Conservation (phyloP, 2,113 vertebrate species). For the Oplegnathus fasciatus region DNA sequence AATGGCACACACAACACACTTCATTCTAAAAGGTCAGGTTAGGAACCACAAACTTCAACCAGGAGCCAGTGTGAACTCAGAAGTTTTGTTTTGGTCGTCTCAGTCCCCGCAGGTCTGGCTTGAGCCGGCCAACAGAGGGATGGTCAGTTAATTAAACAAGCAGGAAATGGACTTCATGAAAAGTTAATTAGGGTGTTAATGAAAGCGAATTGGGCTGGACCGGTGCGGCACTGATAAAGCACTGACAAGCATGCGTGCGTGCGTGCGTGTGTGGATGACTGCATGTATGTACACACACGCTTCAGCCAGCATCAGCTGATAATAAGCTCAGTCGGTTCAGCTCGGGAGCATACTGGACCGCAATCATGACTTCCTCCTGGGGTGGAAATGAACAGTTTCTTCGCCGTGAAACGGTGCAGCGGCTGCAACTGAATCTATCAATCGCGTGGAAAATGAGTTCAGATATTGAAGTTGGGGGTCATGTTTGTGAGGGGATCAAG, state of each 20-base stretch:
- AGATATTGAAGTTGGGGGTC: conserved; percentile 35
- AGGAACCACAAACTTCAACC: not conserved
- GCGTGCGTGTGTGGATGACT: not conserved
- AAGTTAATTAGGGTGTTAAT: conserved; percentile 82
- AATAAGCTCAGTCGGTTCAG: conserved; percentile 35
- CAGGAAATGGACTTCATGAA: conserved; percentile 76
- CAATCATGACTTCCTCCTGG: conserved; percentile 15
- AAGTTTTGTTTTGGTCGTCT: conserved; percentile 47
- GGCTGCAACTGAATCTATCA: conserved; percentile 32
- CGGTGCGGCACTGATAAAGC: conserved; percentile 64
- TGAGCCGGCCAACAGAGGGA: conserved; percentile 55
- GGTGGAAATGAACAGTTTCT: conserved; percentile 30
- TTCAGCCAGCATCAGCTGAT: conserved; percentile 40
- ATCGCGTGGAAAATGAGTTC: not conserved
- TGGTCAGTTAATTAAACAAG: conserved; percentile 80
- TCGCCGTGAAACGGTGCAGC: not conserved
- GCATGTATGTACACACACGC: not conserved
- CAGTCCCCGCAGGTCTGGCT: conserved; percentile 37
- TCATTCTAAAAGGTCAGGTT: conserved; percentile 35
- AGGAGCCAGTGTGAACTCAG: not conserved
- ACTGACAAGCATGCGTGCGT: not conserved
- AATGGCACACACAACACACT: conserved; percentile 32
- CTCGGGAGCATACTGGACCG: conserved; percentile 25
- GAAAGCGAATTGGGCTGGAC: conserved; percentile 67
- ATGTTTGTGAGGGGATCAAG: conserved; percentile 49